These are phyloP conservation scores for Xerus inauris DNA, from an alignment of 2,113 vertebrate species.

Conservation along the genomic window DNA sequence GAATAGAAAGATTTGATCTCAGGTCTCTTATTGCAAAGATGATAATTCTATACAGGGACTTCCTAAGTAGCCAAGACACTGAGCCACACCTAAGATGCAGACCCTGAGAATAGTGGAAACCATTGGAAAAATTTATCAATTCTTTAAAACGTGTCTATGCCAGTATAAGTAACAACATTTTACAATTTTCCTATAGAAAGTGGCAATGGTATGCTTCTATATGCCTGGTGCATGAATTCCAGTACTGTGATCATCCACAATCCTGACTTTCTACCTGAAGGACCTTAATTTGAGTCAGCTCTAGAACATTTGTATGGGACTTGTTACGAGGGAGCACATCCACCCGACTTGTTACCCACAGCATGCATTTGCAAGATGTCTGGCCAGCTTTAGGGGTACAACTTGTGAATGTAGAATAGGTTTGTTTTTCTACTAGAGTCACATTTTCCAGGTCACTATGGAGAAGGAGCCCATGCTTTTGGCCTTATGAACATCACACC, in stretches of 20 bases:
- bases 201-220: background rate
- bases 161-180: background rate
- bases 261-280: background rate
- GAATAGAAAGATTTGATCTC: background rate
- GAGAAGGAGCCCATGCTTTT: constrained; percentile 69
- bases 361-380: constrained; percentile 65
- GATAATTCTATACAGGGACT: background rate
- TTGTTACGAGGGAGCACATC: background rate
- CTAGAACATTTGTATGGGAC: constrained; percentile 1
- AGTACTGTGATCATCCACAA: background rate
- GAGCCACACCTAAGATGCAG: background rate
- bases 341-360: constrained; percentile 67
- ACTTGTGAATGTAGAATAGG: constrained; percentile 69
- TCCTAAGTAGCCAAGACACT: background rate
- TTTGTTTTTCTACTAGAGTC: constrained; percentile 65
- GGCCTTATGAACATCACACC: constrained; percentile 66
- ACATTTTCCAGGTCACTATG: constrained; percentile 67
- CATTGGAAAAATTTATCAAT: background rate
- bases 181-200: background rate
- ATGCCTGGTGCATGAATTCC: background rate
- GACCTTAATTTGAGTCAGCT: background rate
- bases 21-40: background rate
- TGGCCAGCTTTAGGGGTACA: constrained; percentile 67
- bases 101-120: background rate
- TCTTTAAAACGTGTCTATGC: background rate